These are phyloP conservation scores for Mesorhabditis spiculigera DNA, from an alignment of 2,888 invertebrate genomes.

Conservation along the genomic window DNA sequence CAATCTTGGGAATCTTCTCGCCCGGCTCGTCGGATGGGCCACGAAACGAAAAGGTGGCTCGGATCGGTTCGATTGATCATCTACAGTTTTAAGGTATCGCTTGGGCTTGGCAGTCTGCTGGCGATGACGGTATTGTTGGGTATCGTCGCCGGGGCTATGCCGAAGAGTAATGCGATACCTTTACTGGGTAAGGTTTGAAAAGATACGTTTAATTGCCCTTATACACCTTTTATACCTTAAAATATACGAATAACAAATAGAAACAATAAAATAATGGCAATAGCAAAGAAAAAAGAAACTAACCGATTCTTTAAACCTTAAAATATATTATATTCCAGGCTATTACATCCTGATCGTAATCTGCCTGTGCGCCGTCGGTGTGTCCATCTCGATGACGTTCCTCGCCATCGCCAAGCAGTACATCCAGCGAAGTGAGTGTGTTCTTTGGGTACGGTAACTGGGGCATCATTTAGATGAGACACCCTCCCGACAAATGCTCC, in stretches of 20 bases:
- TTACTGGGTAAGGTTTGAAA: slow-evolving; percentile 31
- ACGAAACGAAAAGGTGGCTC: slow-evolving; percentile 45
- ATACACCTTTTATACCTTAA: background rate
- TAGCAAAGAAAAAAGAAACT: background rate
- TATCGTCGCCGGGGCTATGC: slow-evolving; percentile 54
- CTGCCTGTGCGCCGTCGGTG: slow-evolving; percentile 47
- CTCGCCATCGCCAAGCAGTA: slow-evolving; percentile 43
- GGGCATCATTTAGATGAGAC: slow-evolving; percentile 26
- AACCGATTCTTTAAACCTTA: background rate
- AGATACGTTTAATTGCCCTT: background rate
- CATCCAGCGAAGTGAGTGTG: slow-evolving; percentile 35
- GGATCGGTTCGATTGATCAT: slow-evolving; percentile 8
- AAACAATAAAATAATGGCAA: background rate
- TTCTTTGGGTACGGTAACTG: background rate
- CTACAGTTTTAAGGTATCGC: slow-evolving; percentile 35
- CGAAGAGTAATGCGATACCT: slow-evolving; percentile 50
- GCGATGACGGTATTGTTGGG: slow-evolving; percentile 51
- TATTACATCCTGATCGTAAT: slow-evolving; percentile 52
- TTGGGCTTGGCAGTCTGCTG: slow-evolving; percentile 45
- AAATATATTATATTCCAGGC: slow-evolving; percentile 17
- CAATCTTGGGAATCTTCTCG: slow-evolving; percentile 54
- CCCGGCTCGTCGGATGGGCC: slow-evolving; percentile 53
- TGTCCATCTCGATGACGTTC: slow-evolving; percentile 47
- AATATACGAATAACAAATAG: background rate
- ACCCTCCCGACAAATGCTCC: slow-evolving; percentile 26